A percentile compares a stretch with the other conserved stretches of the same genome.
Conservation (phyloP, 1,140 invertebrate species). For the Meteorus sp. region DNA sequence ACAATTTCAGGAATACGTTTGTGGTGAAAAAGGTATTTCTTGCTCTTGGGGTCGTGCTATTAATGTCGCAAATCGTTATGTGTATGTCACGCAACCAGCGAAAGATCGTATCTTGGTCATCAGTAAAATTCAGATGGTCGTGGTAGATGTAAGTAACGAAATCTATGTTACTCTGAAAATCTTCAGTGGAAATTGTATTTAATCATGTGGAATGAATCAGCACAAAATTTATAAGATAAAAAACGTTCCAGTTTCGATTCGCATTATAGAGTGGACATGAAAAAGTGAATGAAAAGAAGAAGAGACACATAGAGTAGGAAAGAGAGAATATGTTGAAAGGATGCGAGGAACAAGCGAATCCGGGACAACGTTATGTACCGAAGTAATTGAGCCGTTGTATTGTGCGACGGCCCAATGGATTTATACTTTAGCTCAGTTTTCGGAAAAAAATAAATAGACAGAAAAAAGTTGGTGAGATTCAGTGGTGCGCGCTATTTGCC, state of each 20-base stretch:
- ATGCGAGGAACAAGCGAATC: neutral
- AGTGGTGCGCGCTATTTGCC: neutral
- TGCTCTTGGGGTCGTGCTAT: constrained; percentile 77
- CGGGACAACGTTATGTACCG: neutral
- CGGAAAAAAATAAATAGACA: neutral
- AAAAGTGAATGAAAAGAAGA: neutral
- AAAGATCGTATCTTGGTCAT: constrained; percentile 74
- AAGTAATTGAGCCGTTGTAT: neutral
- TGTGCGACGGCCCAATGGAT: neutral
- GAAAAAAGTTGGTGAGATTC: neutral
- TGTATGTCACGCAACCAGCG: constrained; percentile 76
- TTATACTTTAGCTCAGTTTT: neutral
- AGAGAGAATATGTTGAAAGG: neutral
- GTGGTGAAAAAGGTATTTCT: constrained; percentile 66
- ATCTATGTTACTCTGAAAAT: neutral
- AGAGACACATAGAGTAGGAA: neutral
- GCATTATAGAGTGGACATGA: no score
- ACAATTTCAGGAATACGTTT: constrained; percentile 70
- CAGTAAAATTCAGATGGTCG: constrained; percentile 73
- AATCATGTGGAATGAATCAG: no score
- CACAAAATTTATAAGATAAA: no score
- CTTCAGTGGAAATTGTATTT: neutral
- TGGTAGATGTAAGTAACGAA: constrained; percentile 66
- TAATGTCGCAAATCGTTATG: constrained; percentile 72
- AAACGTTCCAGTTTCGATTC: no score